phyloP scores from a whole-genome alignment of 2,888 invertebrate species.

The Parascotia fuliginaria region DNA sequence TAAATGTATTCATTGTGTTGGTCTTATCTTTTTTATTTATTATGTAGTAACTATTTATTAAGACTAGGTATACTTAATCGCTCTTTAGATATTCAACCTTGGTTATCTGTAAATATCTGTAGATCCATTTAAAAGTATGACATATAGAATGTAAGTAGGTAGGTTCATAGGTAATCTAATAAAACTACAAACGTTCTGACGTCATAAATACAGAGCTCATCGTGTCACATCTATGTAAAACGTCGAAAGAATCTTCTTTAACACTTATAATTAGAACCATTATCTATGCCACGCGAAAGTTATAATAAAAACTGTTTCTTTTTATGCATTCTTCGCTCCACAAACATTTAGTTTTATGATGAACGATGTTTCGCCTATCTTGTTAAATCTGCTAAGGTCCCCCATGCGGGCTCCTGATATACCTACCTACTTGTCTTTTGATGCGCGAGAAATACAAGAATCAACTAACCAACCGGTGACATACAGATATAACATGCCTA shows the following conservation, averaged over 20 bases:
- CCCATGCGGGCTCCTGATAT: conserved; percentile 7
- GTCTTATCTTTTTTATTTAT: too few species aligned
- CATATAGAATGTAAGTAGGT: too few species aligned
- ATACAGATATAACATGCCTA: conserved; percentile 16
- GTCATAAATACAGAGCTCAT: conserved; percentile 23
- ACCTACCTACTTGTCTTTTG: conserved; percentile 3
- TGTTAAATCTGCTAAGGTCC: conserved; percentile 20
- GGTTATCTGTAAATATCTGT: conserved; percentile 34
- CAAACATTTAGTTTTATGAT: not conserved
- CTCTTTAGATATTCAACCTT: conserved; percentile 48
- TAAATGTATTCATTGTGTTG: too few species aligned
- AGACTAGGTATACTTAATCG: conserved; percentile 34
- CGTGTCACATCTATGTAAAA: conserved; percentile 54
- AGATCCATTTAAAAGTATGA: not conserved
- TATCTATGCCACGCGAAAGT: not conserved
- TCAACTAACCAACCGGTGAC: conserved; percentile 13
- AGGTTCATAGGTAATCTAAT: not conserved
- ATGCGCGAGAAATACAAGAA: conserved; percentile 18
- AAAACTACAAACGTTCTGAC: conserved; percentile 14
- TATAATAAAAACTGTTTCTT: not conserved
- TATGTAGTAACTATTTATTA: too few species aligned
- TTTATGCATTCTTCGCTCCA: conserved; percentile 11
- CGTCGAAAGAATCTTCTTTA: too few species aligned
- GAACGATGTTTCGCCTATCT: not conserved
- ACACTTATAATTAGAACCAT: conserved; percentile 4